These are phyloP conservation scores for Grammomys dolichurus DNA, from an alignment of 2,113 vertebrate genomes.

Conservation along the genomic window DNA sequence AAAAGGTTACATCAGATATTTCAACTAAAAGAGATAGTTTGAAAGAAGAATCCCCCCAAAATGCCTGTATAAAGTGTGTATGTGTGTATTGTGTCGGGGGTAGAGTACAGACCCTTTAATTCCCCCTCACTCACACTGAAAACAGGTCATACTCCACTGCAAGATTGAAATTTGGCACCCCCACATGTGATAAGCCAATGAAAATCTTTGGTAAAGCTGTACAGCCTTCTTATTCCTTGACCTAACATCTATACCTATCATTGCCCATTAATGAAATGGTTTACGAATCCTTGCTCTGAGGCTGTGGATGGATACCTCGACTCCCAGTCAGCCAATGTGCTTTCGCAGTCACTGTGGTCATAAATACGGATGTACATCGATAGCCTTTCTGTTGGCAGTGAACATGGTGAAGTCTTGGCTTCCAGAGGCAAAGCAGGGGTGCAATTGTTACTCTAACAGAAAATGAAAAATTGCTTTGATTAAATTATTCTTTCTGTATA, in stretches of 20 bases:
- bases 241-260: background rate
- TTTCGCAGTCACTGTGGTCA: background rate
- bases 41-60: background rate
- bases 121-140: background rate
- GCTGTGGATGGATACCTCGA: background rate
- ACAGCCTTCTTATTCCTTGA: background rate
- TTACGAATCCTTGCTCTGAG: no score
- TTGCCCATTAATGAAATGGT: background rate
- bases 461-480: slow-evolving; percentile 20
- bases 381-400: background rate
- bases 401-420: background rate
- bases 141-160: background rate
- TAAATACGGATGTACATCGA: background rate
- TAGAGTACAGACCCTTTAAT: background rate
- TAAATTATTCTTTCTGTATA: slow-evolving; percentile 52
- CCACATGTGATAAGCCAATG: background rate
- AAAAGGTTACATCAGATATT: background rate
- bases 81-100: background rate
- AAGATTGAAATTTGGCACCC: background rate
- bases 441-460: background rate
- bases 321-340: background rate
- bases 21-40: background rate
- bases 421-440: background rate
- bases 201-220: background rate
- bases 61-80: background rate